phyloP scores from a whole-genome alignment of 2,797 vertebrate species.

The Enteromius argenteus region DNA sequence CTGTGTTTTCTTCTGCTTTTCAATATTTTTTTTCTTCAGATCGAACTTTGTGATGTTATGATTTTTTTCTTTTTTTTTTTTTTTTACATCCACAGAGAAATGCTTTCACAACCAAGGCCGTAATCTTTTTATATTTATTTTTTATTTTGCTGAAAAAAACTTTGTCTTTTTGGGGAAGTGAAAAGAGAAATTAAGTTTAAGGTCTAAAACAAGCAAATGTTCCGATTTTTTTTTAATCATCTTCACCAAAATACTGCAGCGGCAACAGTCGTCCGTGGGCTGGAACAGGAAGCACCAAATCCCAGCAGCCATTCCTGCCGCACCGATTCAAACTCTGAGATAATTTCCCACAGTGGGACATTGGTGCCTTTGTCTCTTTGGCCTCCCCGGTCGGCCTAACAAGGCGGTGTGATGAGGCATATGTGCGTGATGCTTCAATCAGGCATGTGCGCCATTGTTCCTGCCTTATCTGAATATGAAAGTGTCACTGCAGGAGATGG shows the following conservation, averaged over 20 bases:
- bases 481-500: constrained; percentile 46
- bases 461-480: constrained; percentile 58
- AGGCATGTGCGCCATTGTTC: constrained; percentile 44
- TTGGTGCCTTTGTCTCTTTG: constrained; percentile 46
- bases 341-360: constrained; percentile 32
- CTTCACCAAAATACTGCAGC: not conserved
- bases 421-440: constrained; percentile 17
- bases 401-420: constrained; percentile 46
- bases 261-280: no score
- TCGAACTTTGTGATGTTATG: not conserved
- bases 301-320: constrained; percentile 18
- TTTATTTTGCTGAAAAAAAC: not conserved
- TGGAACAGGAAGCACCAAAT: constrained; percentile 18
- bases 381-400: constrained; percentile 43
- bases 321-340: constrained; percentile 35
- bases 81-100: not conserved
- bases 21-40: not conserved
- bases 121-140: not conserved
- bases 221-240: not conserved
- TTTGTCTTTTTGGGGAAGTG: not conserved
- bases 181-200: not conserved
- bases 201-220: not conserved
- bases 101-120: not conserved
- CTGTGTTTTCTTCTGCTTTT: not conserved
- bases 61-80: not conserved